Percentiles rank a stretch among this genome's conserved stretches.
These are phyloP conservation scores for Temnothorax longispinosus DNA, from an alignment of 1,140 invertebrate genomes.

Conservation along the genomic window DNA sequence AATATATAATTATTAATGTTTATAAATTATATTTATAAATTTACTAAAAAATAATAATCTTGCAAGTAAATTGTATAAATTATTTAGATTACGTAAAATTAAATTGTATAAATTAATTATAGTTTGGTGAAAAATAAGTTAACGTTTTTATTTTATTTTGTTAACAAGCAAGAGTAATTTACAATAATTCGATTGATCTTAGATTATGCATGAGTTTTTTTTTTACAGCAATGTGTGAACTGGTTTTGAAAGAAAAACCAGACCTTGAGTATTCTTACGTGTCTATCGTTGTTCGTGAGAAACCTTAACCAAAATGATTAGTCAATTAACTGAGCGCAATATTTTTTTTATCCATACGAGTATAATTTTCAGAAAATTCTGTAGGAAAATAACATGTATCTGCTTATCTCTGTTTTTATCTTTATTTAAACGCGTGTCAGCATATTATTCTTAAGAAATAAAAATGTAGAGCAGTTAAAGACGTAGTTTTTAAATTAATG, in stretches of 20 bases:
- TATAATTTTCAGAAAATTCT: background rate
- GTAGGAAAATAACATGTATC: background rate
- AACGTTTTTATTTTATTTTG: background rate
- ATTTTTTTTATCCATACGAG: background rate
- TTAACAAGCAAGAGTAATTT: background rate
- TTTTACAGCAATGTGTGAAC: background rate
- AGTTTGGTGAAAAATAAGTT: background rate
- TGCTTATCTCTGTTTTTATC: background rate
- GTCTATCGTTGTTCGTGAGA: background rate
- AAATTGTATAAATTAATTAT: background rate
- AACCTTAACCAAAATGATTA: background rate
- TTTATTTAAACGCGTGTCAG: background rate
- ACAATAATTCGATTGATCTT: background rate
- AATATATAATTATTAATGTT: background rate
- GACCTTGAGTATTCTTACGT: background rate
- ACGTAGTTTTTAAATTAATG: background rate
- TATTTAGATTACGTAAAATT: background rate
- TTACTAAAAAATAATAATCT: background rate
- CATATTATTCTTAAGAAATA: background rate
- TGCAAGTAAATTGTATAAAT: background rate
- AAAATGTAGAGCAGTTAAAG: background rate
- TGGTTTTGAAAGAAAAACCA: conserved; percentile 9
- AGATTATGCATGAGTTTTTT: conserved; percentile 19
- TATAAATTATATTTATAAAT: conserved; percentile 4
- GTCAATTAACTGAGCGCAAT: background rate